Evolutionary conservation across 2,113 vertebrate species (phyloP), one percentile per base, ranked within the genome.

Genomic region (Chrysochloris asiatica): DNA sequence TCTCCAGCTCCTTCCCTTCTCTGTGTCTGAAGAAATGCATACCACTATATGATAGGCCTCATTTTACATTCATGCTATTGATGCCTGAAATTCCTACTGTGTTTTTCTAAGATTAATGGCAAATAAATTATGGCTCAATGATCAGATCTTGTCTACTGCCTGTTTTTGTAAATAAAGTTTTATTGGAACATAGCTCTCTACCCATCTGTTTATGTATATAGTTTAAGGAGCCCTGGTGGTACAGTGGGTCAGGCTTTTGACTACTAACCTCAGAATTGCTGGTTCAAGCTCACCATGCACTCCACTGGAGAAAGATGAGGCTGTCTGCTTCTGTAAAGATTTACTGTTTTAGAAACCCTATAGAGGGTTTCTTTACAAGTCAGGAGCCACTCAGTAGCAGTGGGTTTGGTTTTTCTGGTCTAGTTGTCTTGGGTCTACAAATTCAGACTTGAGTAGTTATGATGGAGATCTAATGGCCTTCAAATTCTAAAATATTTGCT

Each of bases 141-240:
- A 12, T 67, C 45, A 50, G 24, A 80, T 38, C 33, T 52, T 81
- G 24, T 24, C 77, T 2, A 50, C 5, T 0, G 13, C 13, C 12
- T 38, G 9, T 59, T 85, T 52, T 69, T 67, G 67, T 77, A 87
- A 94, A 81, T 81, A 87, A 94, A 92, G 22, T 80, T 95, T 93
- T 89, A 76, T 61, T 86, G 54, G 78, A 38, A 89, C 30, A 88
- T 13, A 59, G 69, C 26, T 12, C 26, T 12, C 76, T 30, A 83
- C 6, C 10, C n/a, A 38, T 33, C 38, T 41, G 19, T 48, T 86
- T 50, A 41, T 26, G 2, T 38, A 26, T 8, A 28, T 47, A n/a
- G 54, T 41, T 24, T n/a, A 4, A 30, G 41, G n/a, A n/a, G n/a
- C n/a, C n/a, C n/a, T n/a, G n/a, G n/a, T n/a, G n/a, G n/a, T n/a